Base-by-base conservation (phyloP, 2,797 vertebrate genomes). In the Enteromius thamalakanensis region DNA sequence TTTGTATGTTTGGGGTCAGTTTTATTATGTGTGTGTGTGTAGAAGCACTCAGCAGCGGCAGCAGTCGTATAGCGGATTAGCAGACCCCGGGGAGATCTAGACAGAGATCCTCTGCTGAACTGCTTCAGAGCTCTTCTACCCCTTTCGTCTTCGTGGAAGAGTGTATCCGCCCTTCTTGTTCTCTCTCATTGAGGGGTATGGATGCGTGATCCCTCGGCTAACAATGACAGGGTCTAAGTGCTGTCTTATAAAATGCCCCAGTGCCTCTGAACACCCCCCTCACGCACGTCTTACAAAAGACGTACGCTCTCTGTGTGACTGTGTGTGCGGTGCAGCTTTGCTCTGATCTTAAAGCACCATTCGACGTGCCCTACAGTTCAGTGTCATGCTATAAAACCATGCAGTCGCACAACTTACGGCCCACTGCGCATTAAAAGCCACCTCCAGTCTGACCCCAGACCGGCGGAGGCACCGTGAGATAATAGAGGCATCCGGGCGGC, bases 171-270 rank as follows among this genome's bases (percentile, higher is more conserved):
- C 93, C 90, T 92, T 91, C 89, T 90, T 91, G 93, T 94, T 94
- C 93, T 94, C 90, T 84, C 85, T 91, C 88, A 93, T 93, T 93
- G 90, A 91, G 92, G 93, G 91, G 91, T 90, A 94, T 64, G 87
- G 89, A 93, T 91, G 93, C 90, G 89, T 94, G 92, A 93, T 91
- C 90, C 91, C 91, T 90, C 89, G 84, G 89, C 89, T 85, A 89
- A 93, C 93, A 95, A 94, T 93, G 91, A 91, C 89, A 87, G 85
- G 10, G 91, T 87, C 92, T 94, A 94, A 94, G 93, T 94, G 92
- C 93, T 94, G 92, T 94, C 92, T 93, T 93, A 94, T 94, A 94
- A 95, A 94, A 93, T 92, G 92, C 92, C 93, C 92, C 92, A 93
- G 87, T 94, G 93, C 92, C 88, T 92, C 93, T 88, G 92, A 92